A percentile compares a stretch with the other conserved stretches of the same genome.
These are phyloP conservation scores for Salpingus planirostris DNA, from an alignment of 2,888 invertebrate genomes.

Conservation along the genomic window DNA sequence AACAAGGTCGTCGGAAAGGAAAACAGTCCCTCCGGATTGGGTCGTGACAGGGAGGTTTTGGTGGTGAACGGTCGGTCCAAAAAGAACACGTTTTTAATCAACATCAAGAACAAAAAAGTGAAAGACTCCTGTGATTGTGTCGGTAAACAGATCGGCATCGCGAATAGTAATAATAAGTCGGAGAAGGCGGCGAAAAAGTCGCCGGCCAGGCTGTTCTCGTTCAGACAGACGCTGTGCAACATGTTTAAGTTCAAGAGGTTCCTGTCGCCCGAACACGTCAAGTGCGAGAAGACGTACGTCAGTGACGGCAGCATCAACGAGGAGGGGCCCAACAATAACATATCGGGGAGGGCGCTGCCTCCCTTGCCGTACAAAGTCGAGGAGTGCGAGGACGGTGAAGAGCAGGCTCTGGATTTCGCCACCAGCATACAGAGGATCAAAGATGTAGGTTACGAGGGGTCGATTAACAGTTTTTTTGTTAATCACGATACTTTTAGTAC, in stretches of 20 bases:
- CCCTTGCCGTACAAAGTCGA: constrained; percentile 47
- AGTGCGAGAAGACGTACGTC: constrained; percentile 14
- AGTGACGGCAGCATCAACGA: constrained; percentile 29
- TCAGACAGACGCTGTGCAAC: constrained; percentile 79
- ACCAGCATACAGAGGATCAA: constrained; percentile 89
- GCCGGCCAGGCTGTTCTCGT: constrained; percentile 56
- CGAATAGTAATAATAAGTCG: constrained; percentile 30
- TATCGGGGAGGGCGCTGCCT: constrained; percentile 58
- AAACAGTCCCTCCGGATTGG: constrained; percentile 26
- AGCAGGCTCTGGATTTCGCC: constrained; percentile 66
- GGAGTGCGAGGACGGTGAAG: constrained; percentile 21
- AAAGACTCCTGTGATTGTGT: constrained; percentile 40
- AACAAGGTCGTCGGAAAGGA: constrained; percentile 21
- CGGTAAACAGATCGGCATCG: constrained; percentile 28
- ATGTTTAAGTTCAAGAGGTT: constrained; percentile 62
- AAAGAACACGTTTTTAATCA: constrained; percentile 52
- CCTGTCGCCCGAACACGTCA: constrained; percentile 43
- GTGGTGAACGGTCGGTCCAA: no score
- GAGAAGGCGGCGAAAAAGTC: constrained; percentile 53
- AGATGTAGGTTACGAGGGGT: constrained; percentile 82
- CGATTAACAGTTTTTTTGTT: no score
- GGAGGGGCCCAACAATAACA: constrained; percentile 44
- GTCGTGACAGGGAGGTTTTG: constrained; percentile 14
- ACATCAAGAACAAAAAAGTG: constrained; percentile 53
- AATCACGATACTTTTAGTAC: no score